Evolutionary conservation across 2,113 vertebrate genomes (phyloP), one percentile per base, ranked within the genome.

Genomic region (Protobothrops flavoviridis): DNA sequence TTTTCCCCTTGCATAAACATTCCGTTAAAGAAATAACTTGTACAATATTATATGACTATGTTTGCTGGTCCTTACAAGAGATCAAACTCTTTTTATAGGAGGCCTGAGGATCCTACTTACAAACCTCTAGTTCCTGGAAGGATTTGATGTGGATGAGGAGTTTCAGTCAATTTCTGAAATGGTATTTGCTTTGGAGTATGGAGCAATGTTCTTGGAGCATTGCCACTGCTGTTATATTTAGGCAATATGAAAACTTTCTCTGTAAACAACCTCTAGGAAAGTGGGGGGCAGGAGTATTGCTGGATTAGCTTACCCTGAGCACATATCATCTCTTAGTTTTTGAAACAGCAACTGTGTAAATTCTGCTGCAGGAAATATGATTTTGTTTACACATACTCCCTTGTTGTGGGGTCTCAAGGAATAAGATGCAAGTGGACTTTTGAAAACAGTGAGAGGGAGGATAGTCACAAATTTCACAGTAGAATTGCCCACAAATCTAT

Each of bases 341-440:
- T 56, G 85, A 85, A 94, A 91, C 1, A 57, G n/a, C 11, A 94
- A 10, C 45, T 29, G 86, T 69, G 29, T 56, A 43, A 64, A 21
- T 81, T 26, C 45, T 45, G 24, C 20, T 15, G 43, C 0, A 29
- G 55, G 57, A 33, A 33, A 50, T 33, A 24, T 69, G 91, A 69
- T 93, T 95, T 89, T 59, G 92, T 48, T 53, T 88, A 91, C 39
- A 92, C 24, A 59, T 85, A 50, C 3, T 33, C 74, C 24, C 92
- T 93, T 90, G 33, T 17, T 4, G 57, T 17, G 91, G 91, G 88
- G 2, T 87, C 94, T 94, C 33, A 59, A 10, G 5, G 89, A 29
- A 87, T 86, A 26, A 2, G 89, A 92, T 81, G 81, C 23, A 89
- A 29, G 13, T 69, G 33, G 52, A 53, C 39, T 6, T 9, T 7